Evolutionary conservation across 2,797 vertebrate genomes (phyloP).

Genomic region (Tangara arthus): DNA sequence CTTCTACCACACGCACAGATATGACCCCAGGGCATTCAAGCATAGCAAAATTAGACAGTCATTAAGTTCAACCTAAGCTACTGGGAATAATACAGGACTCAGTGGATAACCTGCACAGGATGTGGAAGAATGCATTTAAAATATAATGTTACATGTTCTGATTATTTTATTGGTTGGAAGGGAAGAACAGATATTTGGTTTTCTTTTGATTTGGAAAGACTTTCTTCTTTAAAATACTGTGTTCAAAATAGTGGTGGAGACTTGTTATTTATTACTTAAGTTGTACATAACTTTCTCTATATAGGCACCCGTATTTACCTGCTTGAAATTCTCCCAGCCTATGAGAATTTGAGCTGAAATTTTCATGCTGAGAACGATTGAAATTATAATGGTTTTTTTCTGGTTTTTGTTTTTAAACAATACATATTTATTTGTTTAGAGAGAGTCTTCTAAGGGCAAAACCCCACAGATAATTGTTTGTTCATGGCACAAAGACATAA

Average conservation of each 20-base stretch:
- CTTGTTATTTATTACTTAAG: not conserved
- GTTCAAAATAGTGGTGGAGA: not conserved
- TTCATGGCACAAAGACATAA: not conserved
- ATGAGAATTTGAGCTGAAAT: not conserved
- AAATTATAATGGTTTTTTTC: not conserved
- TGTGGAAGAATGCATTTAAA: slow-evolving; percentile 21
- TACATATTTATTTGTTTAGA: not conserved
- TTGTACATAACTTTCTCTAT: not conserved
- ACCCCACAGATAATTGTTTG: not conserved
- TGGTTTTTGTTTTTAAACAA: not conserved
- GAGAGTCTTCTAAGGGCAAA: not conserved
- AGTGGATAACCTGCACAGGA: not conserved
- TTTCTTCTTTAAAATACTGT: not conserved
- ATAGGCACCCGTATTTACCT: not conserved
- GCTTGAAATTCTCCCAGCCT: not conserved
- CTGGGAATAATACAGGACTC: slow-evolving; percentile 46
- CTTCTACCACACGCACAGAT: slow-evolving; percentile 54
- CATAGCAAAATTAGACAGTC: slow-evolving; percentile 25
- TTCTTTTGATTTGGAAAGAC: not conserved
- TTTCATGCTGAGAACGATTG: not conserved
- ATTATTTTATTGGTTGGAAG: not conserved
- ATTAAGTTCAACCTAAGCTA: slow-evolving; percentile 42
- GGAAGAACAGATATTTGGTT: fast-evolving
- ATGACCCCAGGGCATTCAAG: slow-evolving; percentile 23
- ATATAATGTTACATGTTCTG: not conserved